A percentile compares a stretch with the other conserved stretches of the same genome.
These are phyloP conservation scores for Sarcoramphus papa DNA, from an alignment of 2,797 vertebrate species.

Conservation along the genomic window DNA sequence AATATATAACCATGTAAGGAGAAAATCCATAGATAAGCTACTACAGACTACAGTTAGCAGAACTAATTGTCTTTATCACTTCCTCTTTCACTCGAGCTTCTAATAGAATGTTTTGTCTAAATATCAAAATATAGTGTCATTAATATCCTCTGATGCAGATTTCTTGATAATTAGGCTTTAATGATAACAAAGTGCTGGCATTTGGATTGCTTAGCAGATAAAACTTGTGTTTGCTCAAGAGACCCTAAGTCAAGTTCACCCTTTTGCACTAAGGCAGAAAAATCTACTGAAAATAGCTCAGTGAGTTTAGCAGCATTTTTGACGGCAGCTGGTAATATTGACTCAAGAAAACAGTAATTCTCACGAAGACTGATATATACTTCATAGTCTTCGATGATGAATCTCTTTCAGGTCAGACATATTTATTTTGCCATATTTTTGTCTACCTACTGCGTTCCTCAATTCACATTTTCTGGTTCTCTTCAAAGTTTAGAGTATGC, in stretches of 20 bases:
- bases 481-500: neutral
- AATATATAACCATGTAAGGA: constrained; percentile 67
- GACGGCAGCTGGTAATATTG: neutral
- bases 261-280: neutral
- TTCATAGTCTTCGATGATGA: neutral
- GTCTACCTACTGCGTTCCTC: neutral
- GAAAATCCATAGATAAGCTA: constrained; percentile 67
- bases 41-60: constrained; percentile 20
- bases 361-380: neutral
- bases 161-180: neutral
- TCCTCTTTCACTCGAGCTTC: constrained; percentile 20
- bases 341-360: neutral
- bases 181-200: neutral
- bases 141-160: constrained; percentile 11
- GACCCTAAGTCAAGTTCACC: neutral
- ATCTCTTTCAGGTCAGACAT: neutral
- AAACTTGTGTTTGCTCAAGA: neutral
- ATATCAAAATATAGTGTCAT: constrained; percentile 16
- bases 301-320: neutral
- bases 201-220: neutral
- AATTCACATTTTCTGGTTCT: neutral
- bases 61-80: constrained; percentile 60
- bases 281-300: neutral
- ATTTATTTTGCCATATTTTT: neutral
- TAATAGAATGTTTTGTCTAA: constrained; percentile 27